A percentile compares a stretch with the other conserved stretches of the same genome.
These are phyloP conservation scores for Catostomus latipinnis DNA, from an alignment of 2,797 vertebrate genomes.

Conservation along the genomic window DNA sequence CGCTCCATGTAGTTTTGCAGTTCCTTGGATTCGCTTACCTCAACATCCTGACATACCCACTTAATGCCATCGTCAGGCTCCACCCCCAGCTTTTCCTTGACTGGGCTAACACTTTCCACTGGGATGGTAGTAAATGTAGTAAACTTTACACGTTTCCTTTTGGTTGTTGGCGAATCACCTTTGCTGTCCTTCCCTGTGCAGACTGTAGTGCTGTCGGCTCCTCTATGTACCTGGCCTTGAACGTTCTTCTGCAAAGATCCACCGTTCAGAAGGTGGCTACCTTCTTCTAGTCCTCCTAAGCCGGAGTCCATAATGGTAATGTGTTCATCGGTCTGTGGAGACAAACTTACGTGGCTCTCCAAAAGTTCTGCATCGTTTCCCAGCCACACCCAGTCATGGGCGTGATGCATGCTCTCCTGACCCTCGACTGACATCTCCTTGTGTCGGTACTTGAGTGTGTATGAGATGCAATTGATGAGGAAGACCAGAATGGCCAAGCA, in stretches of 20 bases:
- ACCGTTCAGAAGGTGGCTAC: conserved; percentile 83
- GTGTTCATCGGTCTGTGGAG: conserved; percentile 84
- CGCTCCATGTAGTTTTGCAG: conserved; percentile 88
- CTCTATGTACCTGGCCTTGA: conserved; percentile 82
- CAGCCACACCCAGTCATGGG: conserved; percentile 98
- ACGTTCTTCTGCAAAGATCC: conserved; percentile 79
- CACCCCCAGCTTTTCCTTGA: conserved; percentile 81
- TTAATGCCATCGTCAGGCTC: conserved; percentile 86
- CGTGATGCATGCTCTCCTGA: conserved; percentile 86
- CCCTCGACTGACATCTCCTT: conserved; percentile 91
- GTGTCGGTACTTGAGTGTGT: conserved; percentile 91
- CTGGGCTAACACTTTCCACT: conserved; percentile 80
- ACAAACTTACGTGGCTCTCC: conserved; percentile 82
- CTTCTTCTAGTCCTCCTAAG: conserved; percentile 79
- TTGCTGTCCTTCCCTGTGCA: conserved; percentile 79
- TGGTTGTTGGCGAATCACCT: conserved; percentile 87
- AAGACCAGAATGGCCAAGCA: conserved; percentile 97
- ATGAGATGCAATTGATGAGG: conserved; percentile 95
- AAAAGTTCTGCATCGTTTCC: conserved; percentile 90
- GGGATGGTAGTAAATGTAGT: conserved; percentile 90
- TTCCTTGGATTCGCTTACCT: conserved; percentile 84
- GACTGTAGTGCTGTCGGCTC: conserved; percentile 65
- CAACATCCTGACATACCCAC: conserved; percentile 91
- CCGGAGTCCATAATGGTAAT: conserved; percentile 86
- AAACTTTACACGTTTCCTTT: conserved; percentile 94